These are phyloP conservation scores for Melipona bicolor DNA, from an alignment of 2,888 invertebrate genomes.

Conservation along the genomic window DNA sequence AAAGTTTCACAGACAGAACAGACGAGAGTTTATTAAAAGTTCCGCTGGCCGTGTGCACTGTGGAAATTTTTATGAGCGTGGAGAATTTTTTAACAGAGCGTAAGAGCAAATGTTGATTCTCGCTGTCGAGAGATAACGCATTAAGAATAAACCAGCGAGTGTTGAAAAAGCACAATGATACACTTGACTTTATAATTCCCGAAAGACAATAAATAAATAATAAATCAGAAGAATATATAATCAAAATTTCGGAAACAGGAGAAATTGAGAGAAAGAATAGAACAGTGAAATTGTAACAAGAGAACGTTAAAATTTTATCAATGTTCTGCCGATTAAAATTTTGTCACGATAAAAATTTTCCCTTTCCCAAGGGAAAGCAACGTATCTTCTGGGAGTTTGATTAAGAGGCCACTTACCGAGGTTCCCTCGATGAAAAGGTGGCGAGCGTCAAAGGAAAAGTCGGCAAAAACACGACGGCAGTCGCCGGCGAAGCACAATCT, in stretches of 20 bases:
- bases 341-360: background rate
- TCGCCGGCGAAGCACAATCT: constrained; percentile 9
- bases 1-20: too few relatives aligned
- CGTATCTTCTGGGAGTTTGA: background rate
- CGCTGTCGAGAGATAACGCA: constrained; percentile 12
- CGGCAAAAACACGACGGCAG: constrained; percentile 7
- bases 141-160: background rate
- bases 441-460: constrained; percentile 3
- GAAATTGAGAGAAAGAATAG: background rate
- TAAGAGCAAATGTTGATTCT: constrained; percentile 12
- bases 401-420: constrained; percentile 13
- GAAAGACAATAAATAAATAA: background rate
- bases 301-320: background rate
- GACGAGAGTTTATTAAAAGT: too few relatives aligned
- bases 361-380: background rate
- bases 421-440: background rate
- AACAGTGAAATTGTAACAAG: background rate
- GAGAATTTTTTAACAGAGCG: background rate
- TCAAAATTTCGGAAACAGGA: too few relatives aligned
- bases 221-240: too few relatives aligned
- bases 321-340: background rate
- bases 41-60: background rate
- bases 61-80: background rate
- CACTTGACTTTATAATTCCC: background rate
- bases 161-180: background rate